These are phyloP conservation scores for Odontesthes bonariensis DNA, from an alignment of 2,113 vertebrate species.

Conservation along the genomic window DNA sequence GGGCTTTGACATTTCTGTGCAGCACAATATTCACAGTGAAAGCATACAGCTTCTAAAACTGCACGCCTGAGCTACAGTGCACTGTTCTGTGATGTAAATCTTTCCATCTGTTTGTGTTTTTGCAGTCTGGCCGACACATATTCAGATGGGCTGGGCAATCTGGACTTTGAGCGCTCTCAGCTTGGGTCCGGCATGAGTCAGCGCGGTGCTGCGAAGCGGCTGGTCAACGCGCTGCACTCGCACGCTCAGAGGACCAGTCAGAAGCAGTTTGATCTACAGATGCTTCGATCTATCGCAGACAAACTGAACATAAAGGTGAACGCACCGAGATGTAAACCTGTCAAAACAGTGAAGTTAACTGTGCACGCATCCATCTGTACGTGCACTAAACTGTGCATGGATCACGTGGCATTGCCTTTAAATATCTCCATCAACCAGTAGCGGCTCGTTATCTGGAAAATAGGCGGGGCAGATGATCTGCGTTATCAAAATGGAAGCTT, in stretches of 20 bases:
- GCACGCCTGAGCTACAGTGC: neutral
- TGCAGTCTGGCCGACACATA: constrained; percentile 93
- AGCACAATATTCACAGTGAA: neutral
- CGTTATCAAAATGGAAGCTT: too few relatives aligned
- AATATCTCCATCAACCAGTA: too few relatives aligned
- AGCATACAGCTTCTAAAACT: neutral
- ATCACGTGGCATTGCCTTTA: too few relatives aligned
- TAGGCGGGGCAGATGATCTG: too few relatives aligned
- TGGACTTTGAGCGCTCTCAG: constrained; percentile 97
- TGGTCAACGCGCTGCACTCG: constrained; percentile 89
- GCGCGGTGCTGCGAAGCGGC: constrained; percentile 88
- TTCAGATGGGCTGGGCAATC: constrained; percentile 93
- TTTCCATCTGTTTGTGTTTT: neutral
- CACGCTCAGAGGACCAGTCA: constrained; percentile 90
- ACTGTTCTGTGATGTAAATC: neutral
- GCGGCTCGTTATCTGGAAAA: too few relatives aligned
- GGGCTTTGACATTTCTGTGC: neutral
- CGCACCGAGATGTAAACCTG: too few relatives aligned
- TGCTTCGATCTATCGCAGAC: constrained; percentile 87
- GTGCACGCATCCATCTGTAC: too few relatives aligned
- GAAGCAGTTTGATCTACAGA: constrained; percentile 91
- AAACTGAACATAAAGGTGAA: constrained; percentile 89
- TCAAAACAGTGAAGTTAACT: too few relatives aligned
- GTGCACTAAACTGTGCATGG: too few relatives aligned
- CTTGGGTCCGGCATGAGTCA: constrained; percentile 98